phyloP scores from a whole-genome alignment of 2,797 vertebrate genomes.

The Poeciliopsis turneri region DNA sequence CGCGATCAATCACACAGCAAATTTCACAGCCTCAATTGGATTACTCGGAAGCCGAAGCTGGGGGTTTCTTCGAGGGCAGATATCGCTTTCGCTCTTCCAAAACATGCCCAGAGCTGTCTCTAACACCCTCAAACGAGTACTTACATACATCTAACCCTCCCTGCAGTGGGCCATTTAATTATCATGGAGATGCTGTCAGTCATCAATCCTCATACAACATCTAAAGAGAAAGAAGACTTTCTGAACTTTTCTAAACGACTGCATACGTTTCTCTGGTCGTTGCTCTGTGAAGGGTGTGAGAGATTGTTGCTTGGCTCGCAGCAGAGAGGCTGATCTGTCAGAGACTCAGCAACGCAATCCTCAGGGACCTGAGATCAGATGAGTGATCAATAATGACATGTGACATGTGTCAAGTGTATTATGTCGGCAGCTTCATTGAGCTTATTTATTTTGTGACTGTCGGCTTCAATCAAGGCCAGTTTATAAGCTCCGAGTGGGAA shows the following conservation, averaged over 20 bases:
- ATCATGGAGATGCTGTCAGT: conserved; percentile 46
- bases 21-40: conserved; percentile 67
- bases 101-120: conserved; percentile 19
- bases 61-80: conserved; percentile 48
- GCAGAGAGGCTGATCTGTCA: conserved; percentile 64
- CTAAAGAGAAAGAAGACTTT: conserved; percentile 12
- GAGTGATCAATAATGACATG: conserved; percentile 72
- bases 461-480: conserved; percentile 69
- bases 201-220: conserved; percentile 31
- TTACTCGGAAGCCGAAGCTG: conserved; percentile 57
- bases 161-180: conserved; percentile 61
- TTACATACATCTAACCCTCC: conserved; percentile 20
- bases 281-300: conserved; percentile 32
- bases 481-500: conserved; percentile 57
- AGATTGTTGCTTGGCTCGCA: conserved; percentile 42
- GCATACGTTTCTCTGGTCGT: conserved; percentile 36
- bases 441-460: conserved; percentile 80
- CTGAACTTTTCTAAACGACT: conserved; percentile 22
- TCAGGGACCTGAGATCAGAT: conserved; percentile 51
- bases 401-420: conserved; percentile 77
- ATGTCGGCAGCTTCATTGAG: conserved; percentile 75
- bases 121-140: conserved; percentile 27
- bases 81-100: conserved; percentile 39
- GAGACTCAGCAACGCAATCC: conserved; percentile 42
- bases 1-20: conserved; percentile 75